phyloP scores from a whole-genome alignment of 2,888 invertebrate species.

The Pherbina coryleti region DNA sequence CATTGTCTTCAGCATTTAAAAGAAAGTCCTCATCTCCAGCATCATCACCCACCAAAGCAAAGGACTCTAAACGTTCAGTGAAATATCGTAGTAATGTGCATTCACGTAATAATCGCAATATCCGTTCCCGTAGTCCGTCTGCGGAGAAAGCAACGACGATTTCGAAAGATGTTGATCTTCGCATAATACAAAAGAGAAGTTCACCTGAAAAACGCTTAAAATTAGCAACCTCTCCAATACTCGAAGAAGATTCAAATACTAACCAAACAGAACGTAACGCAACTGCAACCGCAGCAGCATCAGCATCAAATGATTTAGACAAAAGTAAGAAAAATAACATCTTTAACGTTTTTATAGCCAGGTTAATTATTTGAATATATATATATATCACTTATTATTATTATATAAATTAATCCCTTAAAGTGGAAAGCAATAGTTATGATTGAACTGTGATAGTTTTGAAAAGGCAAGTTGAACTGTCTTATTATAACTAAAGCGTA shows the following conservation, averaged over 20 bases:
- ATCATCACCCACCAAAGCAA: conserved; percentile 59
- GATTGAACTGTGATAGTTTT: not conserved
- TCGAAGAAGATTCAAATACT: conserved; percentile 33
- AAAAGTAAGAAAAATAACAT: conserved; percentile 65
- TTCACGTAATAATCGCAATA: conserved; percentile 48
- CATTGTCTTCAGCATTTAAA: conserved; percentile 53
- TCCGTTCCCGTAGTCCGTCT: conserved; percentile 63
- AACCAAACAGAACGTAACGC: conserved; percentile 19
- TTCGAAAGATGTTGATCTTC: conserved; percentile 36
- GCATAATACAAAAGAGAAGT: conserved; percentile 40
- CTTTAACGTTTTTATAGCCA: conserved; percentile 12
- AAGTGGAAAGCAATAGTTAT: conserved; percentile 24
- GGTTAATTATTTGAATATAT: conserved; percentile 29
- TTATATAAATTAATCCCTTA: conserved; percentile 30
- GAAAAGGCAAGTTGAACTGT: not conserved
- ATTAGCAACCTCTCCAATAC: conserved; percentile 17
- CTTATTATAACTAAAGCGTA: not conserved
- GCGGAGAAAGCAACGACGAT: conserved; percentile 44
- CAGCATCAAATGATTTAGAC: conserved; percentile 63
- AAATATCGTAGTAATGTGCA: conserved; percentile 46
- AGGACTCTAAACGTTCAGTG: conserved; percentile 52
- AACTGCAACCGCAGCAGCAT: not conserved
- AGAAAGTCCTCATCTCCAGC: conserved; percentile 61
- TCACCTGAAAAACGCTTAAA: conserved; percentile 52
- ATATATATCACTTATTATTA: conserved; percentile 14